phyloP scores from a whole-genome alignment of 2,113 vertebrate genomes.

The Tor tambroides region DNA sequence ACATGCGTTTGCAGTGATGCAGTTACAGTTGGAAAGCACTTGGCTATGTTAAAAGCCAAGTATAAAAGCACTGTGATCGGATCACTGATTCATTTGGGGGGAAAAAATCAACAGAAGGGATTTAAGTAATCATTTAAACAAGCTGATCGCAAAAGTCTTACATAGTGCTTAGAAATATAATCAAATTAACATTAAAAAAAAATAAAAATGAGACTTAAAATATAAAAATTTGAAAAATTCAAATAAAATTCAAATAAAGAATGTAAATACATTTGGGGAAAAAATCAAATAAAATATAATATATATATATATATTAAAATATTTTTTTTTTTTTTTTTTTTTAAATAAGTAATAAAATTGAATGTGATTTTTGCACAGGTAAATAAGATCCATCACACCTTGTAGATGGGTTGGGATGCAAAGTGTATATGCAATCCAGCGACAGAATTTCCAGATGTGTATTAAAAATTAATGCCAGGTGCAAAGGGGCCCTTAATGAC shows the following conservation, averaged over 20 bases:
- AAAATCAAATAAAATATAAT: too few species aligned
- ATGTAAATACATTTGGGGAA: background rate
- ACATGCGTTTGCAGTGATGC: background rate
- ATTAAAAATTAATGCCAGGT: conserved; percentile 2
- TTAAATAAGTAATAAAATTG: background rate
- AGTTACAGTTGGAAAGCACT: background rate
- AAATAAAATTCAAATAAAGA: background rate
- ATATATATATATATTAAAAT: too few species aligned
- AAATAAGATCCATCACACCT: background rate
- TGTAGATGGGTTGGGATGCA: background rate
- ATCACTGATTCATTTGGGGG: background rate
- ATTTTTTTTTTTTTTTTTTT: too few species aligned
- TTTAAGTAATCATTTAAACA: background rate
- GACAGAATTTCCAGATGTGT: background rate
- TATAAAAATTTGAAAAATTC: background rate
- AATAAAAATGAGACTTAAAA: background rate
- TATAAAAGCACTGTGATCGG: background rate
- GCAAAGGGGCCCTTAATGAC: background rate
- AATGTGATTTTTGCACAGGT: background rate
- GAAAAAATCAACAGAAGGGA: background rate
- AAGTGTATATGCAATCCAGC: background rate
- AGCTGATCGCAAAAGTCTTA: background rate
- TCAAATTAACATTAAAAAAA: background rate
- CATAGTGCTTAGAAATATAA: background rate
- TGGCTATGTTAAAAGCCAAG: background rate